Evolutionary conservation across 2,888 invertebrate genomes (phyloP).

Genomic region (Psylliodes chrysocephalus): DNA sequence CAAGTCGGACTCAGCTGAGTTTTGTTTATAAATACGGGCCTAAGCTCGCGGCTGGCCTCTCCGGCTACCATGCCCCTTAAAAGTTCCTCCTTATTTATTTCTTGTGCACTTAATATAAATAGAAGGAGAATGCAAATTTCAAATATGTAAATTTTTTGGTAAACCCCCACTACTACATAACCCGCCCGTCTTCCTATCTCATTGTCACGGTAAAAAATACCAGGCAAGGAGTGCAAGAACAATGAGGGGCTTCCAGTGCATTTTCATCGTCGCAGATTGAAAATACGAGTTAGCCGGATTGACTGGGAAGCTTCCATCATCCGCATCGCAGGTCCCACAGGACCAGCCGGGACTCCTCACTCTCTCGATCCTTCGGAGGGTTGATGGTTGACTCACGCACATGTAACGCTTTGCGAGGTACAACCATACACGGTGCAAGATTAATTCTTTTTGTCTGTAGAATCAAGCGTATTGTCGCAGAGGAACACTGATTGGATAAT

Average conservation of each 20-base stretch:
- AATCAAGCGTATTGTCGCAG: slow-evolving; percentile 13
- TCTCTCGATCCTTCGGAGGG: slow-evolving; percentile 52
- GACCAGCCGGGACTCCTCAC: slow-evolving; percentile 49
- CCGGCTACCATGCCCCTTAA: too few relatives aligned
- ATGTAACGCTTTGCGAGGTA: slow-evolving; percentile 40
- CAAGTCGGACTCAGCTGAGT: too few relatives aligned
- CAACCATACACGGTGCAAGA: slow-evolving; percentile 37
- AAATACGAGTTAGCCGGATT: slow-evolving; percentile 64
- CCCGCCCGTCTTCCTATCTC: neutral
- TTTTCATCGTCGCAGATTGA: slow-evolving; percentile 61
- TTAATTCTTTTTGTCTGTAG: slow-evolving; percentile 36
- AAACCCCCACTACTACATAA: neutral
- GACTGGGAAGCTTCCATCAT: slow-evolving; percentile 63
- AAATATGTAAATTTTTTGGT: too few relatives aligned
- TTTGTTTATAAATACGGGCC: too few relatives aligned
- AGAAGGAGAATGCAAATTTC: too few relatives aligned
- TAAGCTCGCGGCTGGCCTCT: too few relatives aligned
- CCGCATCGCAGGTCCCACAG: slow-evolving; percentile 59
- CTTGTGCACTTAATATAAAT: too few relatives aligned
- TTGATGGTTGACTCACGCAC: slow-evolving; percentile 38
- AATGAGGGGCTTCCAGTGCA: slow-evolving; percentile 56
- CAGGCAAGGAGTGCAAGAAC: slow-evolving; percentile 45
- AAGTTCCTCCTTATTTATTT: too few relatives aligned
- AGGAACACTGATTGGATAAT: too few relatives aligned
- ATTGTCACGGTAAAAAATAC: slow-evolving; percentile 20